Conservation (phyloP, 1,140 invertebrate genomes). For the Rhopalosiphum padi region DNA sequence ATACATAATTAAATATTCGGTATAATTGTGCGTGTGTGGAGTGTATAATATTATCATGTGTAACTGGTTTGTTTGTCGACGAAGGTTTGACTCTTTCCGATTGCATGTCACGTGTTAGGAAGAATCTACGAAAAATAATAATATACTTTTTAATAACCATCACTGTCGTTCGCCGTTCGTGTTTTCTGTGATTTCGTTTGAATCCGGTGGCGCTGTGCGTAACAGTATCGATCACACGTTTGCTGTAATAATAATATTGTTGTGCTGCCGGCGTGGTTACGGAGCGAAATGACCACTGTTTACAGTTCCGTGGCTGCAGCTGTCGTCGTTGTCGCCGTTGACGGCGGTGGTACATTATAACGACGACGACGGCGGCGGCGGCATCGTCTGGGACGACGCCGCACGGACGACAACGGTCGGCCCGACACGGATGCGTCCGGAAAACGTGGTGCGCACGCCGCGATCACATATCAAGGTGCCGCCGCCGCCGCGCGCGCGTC, state of each 20-base stretch:
- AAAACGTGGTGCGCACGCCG: conserved; percentile 55
- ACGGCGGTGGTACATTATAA: neutral
- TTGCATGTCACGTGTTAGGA: neutral
- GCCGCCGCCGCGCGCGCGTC: conserved; percentile 50
- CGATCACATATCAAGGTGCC: conserved; percentile 47
- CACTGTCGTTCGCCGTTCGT: neutral
- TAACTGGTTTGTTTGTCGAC: neutral
- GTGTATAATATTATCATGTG: neutral
- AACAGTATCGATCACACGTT: neutral
- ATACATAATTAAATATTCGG: neutral
- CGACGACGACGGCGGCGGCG: conserved; percentile 35
- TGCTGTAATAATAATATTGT: neutral
- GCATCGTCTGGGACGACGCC: neutral
- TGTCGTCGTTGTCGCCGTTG: neutral
- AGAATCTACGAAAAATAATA: neutral
- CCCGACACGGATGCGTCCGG: conserved; percentile 56
- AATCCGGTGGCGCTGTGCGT: neutral
- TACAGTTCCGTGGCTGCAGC: neutral
- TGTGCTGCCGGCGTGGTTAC: neutral
- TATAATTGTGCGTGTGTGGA: neutral
- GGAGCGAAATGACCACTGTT: neutral
- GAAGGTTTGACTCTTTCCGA: neutral
- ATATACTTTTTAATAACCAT: neutral
- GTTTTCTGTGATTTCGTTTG: neutral
- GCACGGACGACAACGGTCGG: conserved; percentile 42